Conservation (phyloP, 2,797 vertebrate genomes). For the Hippopotamyrus pictus region DNA sequence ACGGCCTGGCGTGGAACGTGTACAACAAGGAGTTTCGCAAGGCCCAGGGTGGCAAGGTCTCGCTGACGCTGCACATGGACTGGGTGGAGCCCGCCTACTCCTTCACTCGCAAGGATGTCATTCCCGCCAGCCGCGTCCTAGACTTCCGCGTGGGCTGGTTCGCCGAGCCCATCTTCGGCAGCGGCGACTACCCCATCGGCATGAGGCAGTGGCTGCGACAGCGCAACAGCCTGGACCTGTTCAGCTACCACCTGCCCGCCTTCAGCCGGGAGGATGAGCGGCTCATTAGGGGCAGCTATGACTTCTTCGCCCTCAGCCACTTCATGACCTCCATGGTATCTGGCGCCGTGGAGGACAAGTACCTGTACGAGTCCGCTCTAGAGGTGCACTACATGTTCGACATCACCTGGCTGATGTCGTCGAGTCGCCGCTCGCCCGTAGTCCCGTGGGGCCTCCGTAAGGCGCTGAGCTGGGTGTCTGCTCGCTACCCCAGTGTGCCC, state of each 20-base stretch:
- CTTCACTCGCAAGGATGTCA: conserved; percentile 74
- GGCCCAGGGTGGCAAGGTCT: conserved; percentile 77
- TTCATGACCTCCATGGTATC: conserved; percentile 84
- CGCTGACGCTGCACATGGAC: conserved; percentile 83
- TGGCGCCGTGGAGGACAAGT: conserved; percentile 77
- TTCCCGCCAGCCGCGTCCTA: conserved; percentile 77
- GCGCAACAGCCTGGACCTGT: conserved; percentile 64
- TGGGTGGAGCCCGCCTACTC: conserved; percentile 93
- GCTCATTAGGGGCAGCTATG: conserved; percentile 78
- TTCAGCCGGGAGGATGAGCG: conserved; percentile 76
- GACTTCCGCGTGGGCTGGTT: conserved; percentile 87
- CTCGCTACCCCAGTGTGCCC: conserved; percentile 72
- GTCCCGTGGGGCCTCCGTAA: conserved; percentile 93
- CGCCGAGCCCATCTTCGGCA: conserved; percentile 87
- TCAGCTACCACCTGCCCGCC: conserved; percentile 73
- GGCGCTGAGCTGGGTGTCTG: conserved; percentile 80
- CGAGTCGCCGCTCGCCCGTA: conserved; percentile 64
- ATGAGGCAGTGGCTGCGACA: conserved; percentile 84
- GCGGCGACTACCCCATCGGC: conserved; percentile 77
- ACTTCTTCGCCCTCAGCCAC: conserved; percentile 91
- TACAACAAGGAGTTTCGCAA: conserved; percentile 77
- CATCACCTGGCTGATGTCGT: conserved; percentile 86
- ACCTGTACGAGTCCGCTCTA: conserved; percentile 70
- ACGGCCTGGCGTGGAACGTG: conserved; percentile 76
- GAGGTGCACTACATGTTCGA: conserved; percentile 85